phyloP scores from a whole-genome alignment of 2,113 vertebrate genomes.

The Hippopotamus amphibius region DNA sequence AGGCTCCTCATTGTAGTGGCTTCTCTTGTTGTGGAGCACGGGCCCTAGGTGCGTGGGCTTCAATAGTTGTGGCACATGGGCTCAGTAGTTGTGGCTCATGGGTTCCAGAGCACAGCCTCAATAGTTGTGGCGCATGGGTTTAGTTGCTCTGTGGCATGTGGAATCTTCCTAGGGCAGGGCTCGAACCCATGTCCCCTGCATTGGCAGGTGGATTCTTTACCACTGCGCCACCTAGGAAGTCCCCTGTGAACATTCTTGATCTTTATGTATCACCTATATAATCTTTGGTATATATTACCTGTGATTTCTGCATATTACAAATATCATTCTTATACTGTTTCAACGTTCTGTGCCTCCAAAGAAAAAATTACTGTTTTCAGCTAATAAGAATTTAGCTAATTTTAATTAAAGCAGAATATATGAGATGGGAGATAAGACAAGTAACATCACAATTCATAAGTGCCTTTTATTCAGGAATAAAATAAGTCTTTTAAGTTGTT shows the following conservation, averaged over 20 bases:
- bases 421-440: slow-evolving; percentile 14
- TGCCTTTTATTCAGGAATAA: slow-evolving; percentile 52
- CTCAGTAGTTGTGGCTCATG: too few relatives aligned
- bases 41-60: too few relatives aligned
- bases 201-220: too few relatives aligned
- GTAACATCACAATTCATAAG: neutral
- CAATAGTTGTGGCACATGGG: too few relatives aligned
- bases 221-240: too few relatives aligned
- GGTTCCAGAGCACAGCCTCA: too few relatives aligned
- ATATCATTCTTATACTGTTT: slow-evolving; percentile 19
- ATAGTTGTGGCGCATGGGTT: too few relatives aligned
- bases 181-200: too few relatives aligned
- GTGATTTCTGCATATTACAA: neutral
- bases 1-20: too few relatives aligned
- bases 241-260: neutral
- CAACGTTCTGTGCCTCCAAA: neutral
- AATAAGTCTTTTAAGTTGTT: slow-evolving; percentile 43
- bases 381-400: neutral
- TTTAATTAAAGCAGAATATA: slow-evolving; percentile 35
- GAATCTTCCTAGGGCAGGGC: too few relatives aligned
- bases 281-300: neutral
- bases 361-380: slow-evolving; percentile 41
- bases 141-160: too few relatives aligned
- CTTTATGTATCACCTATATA: neutral
- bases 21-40: too few relatives aligned